These are phyloP conservation scores for Neofelis nebulosa DNA, from an alignment of 2,113 vertebrate genomes.

Conservation along the genomic window DNA sequence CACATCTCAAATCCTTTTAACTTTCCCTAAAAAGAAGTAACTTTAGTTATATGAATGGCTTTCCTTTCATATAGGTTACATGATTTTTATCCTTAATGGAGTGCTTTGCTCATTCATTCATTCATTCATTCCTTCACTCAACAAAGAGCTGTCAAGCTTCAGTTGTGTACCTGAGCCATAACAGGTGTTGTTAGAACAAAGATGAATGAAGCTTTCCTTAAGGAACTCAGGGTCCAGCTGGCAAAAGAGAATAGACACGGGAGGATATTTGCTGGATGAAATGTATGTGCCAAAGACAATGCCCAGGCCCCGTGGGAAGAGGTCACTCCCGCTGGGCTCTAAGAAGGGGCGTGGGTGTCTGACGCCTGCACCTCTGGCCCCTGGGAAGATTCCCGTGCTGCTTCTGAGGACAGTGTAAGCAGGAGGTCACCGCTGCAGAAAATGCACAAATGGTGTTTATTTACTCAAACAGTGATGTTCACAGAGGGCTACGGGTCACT, in stretches of 20 bases:
- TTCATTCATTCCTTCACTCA: neutral
- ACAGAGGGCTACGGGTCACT: neutral
- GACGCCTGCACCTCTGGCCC: neutral
- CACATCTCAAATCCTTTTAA: neutral
- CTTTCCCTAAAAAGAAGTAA: neutral
- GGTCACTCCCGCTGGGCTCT: neutral
- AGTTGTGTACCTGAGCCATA: too few species aligned
- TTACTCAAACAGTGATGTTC: neutral
- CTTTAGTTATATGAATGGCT: neutral
- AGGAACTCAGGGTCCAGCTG: neutral
- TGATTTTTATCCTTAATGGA: neutral
- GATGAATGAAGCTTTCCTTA: neutral
- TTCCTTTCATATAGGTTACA: neutral
- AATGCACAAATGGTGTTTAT: neutral
- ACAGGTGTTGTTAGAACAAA: neutral
- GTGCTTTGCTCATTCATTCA: neutral
- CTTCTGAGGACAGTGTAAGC: neutral
- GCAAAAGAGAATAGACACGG: neutral
- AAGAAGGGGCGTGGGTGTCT: too few species aligned
- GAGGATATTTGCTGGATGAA: neutral
- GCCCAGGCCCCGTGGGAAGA: neutral
- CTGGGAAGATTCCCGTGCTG: neutral
- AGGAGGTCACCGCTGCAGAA: neutral
- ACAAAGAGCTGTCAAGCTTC: neutral
- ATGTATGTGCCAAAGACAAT: neutral